Conservation (phyloP, 2,888 invertebrate species). For the Drosophila mimetica region DNA sequence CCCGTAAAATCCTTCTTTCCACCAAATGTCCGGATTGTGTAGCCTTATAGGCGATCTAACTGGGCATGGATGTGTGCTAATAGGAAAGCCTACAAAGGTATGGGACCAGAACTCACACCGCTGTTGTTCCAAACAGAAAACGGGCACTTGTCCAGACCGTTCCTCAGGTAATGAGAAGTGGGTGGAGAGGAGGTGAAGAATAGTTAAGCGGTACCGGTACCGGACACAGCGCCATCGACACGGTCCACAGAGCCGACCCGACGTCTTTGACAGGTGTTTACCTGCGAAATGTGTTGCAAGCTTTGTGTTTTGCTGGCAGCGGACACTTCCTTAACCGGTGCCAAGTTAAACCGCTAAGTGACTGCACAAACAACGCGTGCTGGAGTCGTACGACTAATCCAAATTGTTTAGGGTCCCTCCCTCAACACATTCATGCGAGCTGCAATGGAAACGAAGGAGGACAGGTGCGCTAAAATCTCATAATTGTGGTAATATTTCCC, state of each 20-base stretch:
- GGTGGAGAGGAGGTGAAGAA: neutral
- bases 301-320: slow-evolving; percentile 40
- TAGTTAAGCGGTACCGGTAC: slow-evolving; percentile 11
- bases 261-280: slow-evolving; percentile 52
- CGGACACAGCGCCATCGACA: slow-evolving; percentile 30
- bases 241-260: slow-evolving; percentile 37
- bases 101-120: slow-evolving; percentile 27
- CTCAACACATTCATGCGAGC: slow-evolving; percentile 17
- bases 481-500: neutral
- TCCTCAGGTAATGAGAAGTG: neutral
- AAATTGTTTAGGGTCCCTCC: slow-evolving; percentile 40
- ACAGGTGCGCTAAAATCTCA: slow-evolving; percentile 5
- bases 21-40: slow-evolving; percentile 1
- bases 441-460: slow-evolving; percentile 1
- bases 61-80: slow-evolving; percentile 38
- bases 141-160: slow-evolving; percentile 14
- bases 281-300: slow-evolving; percentile 65
- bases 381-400: slow-evolving; percentile 54
- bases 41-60: slow-evolving; percentile 19
- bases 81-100: slow-evolving; percentile 53
- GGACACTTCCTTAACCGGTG: slow-evolving; percentile 60
- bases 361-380: slow-evolving; percentile 70
- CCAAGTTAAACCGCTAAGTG: slow-evolving; percentile 62
- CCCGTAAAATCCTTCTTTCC: slow-evolving; percentile 10
- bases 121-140: slow-evolving; percentile 21